Conservation (phyloP, 2,113 vertebrate genomes). For the Myrmecobius fasciatus region DNA sequence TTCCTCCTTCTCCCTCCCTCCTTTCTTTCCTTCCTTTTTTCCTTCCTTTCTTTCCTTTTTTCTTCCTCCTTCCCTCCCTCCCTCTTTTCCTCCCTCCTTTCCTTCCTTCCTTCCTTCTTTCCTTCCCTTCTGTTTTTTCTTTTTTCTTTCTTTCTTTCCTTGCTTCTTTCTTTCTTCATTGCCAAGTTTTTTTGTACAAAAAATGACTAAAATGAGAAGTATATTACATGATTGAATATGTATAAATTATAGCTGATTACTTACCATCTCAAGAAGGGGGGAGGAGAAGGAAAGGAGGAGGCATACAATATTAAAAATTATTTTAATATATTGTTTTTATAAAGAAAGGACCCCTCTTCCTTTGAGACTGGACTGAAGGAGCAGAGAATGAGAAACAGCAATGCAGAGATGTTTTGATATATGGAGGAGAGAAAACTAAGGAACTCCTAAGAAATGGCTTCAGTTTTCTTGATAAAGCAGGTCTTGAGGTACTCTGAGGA, state of each 20-base stretch:
- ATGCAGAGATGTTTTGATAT: neutral
- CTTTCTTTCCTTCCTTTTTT: too few relatives aligned
- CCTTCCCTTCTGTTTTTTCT: too few relatives aligned
- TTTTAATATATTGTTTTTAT: neutral
- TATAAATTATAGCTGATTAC: neutral
- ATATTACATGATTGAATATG: neutral
- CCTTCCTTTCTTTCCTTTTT: too few relatives aligned
- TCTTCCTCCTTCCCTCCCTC: too few relatives aligned
- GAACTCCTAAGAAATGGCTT: neutral
- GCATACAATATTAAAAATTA: neutral
- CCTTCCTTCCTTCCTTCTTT: too few relatives aligned
- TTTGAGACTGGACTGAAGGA: neutral
- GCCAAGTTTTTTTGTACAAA: neutral
- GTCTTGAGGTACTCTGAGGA: neutral
- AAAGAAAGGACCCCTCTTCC: neutral
- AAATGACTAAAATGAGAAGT: neutral
- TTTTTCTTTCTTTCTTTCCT: too few relatives aligned
- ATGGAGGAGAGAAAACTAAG: neutral
- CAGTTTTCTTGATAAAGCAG: neutral
- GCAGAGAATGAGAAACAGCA: neutral
- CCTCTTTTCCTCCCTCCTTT: too few relatives aligned
- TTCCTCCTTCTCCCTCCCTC: too few relatives aligned
- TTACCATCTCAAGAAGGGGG: neutral
- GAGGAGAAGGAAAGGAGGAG: neutral
- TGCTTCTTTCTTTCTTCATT: neutral